Evolutionary conservation across 2,797 vertebrate species (phyloP).

Genomic region (Lagodon rhomboides): DNA sequence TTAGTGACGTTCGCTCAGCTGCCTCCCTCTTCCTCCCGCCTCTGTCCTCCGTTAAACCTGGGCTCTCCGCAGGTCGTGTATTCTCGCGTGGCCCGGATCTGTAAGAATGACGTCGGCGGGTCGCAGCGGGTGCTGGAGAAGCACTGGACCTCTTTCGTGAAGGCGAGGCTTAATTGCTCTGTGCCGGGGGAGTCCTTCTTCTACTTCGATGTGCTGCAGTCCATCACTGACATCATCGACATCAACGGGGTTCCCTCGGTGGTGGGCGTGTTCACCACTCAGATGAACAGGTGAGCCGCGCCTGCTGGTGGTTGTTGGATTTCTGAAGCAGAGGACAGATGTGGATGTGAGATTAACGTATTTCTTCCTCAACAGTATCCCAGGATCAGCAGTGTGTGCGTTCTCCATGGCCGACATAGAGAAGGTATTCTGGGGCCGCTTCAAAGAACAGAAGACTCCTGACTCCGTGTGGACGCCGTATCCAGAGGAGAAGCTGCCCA

Average conservation of each 20-base stretch:
- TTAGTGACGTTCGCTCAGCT: constrained; percentile 72
- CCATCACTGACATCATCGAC: constrained; percentile 95
- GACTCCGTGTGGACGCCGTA: constrained; percentile 99
- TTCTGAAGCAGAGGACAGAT: too few species aligned
- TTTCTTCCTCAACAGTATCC: constrained; percentile 88
- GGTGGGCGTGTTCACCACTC: constrained; percentile 97
- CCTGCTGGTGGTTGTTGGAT: background rate
- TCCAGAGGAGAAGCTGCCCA: constrained; percentile 96
- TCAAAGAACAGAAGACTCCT: constrained; percentile 98
- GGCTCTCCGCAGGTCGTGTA: constrained; percentile 91
- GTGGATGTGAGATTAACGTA: background rate
- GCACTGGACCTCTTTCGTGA: constrained; percentile 98
- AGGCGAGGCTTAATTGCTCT: constrained; percentile 97
- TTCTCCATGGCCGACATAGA: constrained; percentile 98
- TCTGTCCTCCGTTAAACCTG: constrained; percentile 50
- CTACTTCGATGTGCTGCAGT: constrained; percentile 98
- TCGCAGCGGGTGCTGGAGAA: constrained; percentile 98
- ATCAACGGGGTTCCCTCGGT: constrained; percentile 94
- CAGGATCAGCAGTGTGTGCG: constrained; percentile 97
- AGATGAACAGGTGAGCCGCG: constrained; percentile 94
- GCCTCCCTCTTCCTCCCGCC: constrained; percentile 38
- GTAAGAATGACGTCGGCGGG: constrained; percentile 97
- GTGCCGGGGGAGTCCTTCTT: constrained; percentile 98
- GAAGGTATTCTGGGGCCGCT: constrained; percentile 95
- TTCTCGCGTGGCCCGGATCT: constrained; percentile 97